Percentiles rank a stretch among this genome's conserved stretches.
These are phyloP conservation scores for Kradibia gibbosae DNA, from an alignment of 1,140 invertebrate species.

Conservation along the genomic window DNA sequence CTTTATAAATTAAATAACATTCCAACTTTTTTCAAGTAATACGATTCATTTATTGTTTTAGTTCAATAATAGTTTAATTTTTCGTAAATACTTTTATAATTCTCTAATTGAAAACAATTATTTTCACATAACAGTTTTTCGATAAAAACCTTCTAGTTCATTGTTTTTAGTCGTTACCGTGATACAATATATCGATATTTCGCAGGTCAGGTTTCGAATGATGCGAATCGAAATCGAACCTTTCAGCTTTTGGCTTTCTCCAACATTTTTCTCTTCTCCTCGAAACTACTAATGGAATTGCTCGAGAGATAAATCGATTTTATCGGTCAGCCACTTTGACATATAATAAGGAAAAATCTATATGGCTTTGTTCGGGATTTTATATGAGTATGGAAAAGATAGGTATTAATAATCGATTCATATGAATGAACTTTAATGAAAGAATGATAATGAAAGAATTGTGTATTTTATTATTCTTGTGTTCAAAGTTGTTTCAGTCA, in stretches of 20 bases:
- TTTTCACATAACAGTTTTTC: background rate
- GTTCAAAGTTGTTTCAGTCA: background rate
- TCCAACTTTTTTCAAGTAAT: too few relatives aligned
- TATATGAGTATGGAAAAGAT: background rate
- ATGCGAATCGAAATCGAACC: background rate
- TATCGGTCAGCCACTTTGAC: constrained; percentile 11
- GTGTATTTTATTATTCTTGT: background rate
- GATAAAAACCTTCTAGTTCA: background rate
- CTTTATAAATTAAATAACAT: too few relatives aligned
- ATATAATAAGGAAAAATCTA: constrained; percentile 29
- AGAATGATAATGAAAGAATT: background rate
- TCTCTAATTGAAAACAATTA: background rate
- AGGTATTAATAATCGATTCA: background rate
- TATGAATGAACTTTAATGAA: background rate
- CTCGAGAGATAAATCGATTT: constrained; percentile 36
- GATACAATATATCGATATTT: background rate
- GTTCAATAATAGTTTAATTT: too few relatives aligned
- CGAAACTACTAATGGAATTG: constrained; percentile 40
- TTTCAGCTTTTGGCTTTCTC: background rate
- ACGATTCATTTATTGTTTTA: too few relatives aligned
- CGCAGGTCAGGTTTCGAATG: background rate
- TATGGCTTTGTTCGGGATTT: background rate
- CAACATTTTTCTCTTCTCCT: background rate
- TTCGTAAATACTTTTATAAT: background rate
- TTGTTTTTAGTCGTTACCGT: background rate